These are phyloP conservation scores for Pomatorhinus ruficollis DNA, from an alignment of 2,113 vertebrate species.

Conservation along the genomic window DNA sequence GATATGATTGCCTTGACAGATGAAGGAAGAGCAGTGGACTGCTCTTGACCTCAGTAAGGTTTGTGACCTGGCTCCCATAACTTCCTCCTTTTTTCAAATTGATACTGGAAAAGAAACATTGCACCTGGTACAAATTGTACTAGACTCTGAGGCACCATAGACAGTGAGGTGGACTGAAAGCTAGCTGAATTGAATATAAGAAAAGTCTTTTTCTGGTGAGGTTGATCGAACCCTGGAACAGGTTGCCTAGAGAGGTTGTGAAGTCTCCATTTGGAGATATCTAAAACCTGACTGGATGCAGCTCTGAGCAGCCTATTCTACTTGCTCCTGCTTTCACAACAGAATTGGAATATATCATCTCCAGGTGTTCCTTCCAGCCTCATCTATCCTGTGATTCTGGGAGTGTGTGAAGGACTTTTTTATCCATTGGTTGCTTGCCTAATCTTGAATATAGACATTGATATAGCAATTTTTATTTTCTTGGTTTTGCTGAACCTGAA, in stretches of 20 bases:
- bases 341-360: background rate
- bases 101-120: background rate
- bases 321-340: background rate
- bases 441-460: background rate
- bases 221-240: background rate
- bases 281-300: background rate
- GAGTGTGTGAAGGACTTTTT: background rate
- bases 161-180: background rate
- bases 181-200: background rate
- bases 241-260: background rate
- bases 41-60: background rate
- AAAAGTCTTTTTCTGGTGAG: background rate
- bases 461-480: background rate
- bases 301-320: background rate
- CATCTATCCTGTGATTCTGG: background rate
- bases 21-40: background rate
- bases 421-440: background rate
- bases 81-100: background rate
- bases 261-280: background rate
- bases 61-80: background rate
- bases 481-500: background rate
- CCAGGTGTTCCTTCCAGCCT: background rate
- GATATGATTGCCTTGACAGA: background rate
- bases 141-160: background rate
- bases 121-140: background rate